These are phyloP conservation scores for Bettongia penicillata DNA, from an alignment of 2,113 vertebrate species.

Conservation along the genomic window DNA sequence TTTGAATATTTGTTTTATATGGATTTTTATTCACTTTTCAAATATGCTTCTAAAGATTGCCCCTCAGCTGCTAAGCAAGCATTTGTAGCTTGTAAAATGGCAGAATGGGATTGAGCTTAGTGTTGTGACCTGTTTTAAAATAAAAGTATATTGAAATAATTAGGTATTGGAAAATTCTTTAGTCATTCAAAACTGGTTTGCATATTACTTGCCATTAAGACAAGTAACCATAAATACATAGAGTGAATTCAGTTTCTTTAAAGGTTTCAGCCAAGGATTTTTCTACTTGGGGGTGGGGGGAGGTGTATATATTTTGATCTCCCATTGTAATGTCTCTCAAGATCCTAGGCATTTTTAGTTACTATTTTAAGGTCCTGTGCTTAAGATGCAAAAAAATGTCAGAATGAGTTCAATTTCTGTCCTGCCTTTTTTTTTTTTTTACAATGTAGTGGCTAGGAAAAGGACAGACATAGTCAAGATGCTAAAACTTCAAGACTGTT, in stretches of 20 bases:
- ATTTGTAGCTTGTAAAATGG: conserved; percentile 88
- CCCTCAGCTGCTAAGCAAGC: conserved; percentile 83
- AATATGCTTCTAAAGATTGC: conserved; percentile 82
- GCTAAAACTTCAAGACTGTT: not conserved
- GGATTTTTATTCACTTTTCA: conserved; percentile 89
- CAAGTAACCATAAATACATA: conserved; percentile 1
- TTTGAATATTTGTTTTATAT: conserved; percentile 91
- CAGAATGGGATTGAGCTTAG: conserved; percentile 72
- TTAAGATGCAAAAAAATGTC: not conserved
- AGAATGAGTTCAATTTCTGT: not conserved
- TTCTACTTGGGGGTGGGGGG: not conserved
- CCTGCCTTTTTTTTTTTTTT: not conserved
- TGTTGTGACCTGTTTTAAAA: conserved; percentile 86
- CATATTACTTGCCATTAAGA: not conserved
- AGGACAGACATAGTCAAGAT: not conserved
- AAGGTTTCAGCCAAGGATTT: not conserved
- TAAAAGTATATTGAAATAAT: conserved; percentile 87
- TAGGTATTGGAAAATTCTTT: conserved; percentile 37
- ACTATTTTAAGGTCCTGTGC: not conserved
- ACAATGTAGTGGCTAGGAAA: not conserved
- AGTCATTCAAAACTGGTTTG: not conserved
- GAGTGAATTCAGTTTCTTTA: not conserved
- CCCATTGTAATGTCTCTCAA: too few relatives aligned
- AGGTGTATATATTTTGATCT: not conserved
- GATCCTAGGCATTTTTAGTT: not conserved